phyloP scores from a whole-genome alignment of 2,113 vertebrate species.

The rabbit (Oryctolagus cuniculus) region mOryCun1.1 NC_091451.1:35137501-35138000 shows the following conservation, averaged over 20 bases:
- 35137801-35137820: background rate
- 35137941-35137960: conserved; percentile 29
- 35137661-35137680: background rate
- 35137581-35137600: background rate
- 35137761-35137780: background rate
- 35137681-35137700: conserved; percentile 8
- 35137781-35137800: conserved; percentile 28
- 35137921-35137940: too few species aligned
- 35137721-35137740: background rate
- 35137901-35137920: conserved; percentile 75
- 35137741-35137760: background rate
- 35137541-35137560: background rate
- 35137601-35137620: background rate
- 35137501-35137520: background rate
- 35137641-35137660: background rate
- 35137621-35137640: background rate
- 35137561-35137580: background rate
- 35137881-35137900: conserved; percentile 68
- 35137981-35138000: conserved; percentile 81
- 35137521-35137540: fast-evolving
- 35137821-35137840: conserved; percentile 72
- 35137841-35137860: conserved; percentile 43
- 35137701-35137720: background rate
- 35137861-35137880: conserved; percentile 11
- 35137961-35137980: conserved; percentile 77